These are phyloP conservation scores for Echiichthys vipera DNA, from an alignment of 2,797 vertebrate species.

Conservation along the genomic window DNA sequence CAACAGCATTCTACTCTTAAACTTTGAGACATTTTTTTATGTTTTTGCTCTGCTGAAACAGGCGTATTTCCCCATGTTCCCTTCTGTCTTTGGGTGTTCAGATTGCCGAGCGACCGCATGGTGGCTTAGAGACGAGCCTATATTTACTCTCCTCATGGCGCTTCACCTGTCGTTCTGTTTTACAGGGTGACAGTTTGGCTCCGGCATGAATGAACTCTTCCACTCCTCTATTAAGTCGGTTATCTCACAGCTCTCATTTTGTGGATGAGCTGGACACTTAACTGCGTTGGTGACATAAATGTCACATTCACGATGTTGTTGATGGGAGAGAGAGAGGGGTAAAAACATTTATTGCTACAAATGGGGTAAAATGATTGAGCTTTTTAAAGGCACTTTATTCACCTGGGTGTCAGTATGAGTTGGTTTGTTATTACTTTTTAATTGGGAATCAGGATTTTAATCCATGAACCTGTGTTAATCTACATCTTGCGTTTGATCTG, in stretches of 20 bases:
- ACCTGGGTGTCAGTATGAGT: not conserved
- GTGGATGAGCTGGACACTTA: constrained; percentile 15
- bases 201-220: constrained; percentile 67
- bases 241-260: constrained; percentile 44
- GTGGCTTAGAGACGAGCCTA: constrained; percentile 70
- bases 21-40: not conserved
- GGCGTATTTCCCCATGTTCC: constrained; percentile 14
- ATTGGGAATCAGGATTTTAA: constrained; percentile 6
- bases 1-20: too few relatives aligned
- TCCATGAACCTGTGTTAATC: constrained; percentile 17
- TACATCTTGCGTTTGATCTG: not conserved
- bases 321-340: not conserved
- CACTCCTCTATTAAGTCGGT: constrained; percentile 50
- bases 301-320: constrained; percentile 25
- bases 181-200: constrained; percentile 76
- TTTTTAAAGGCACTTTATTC: constrained; percentile 9
- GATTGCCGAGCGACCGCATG: constrained; percentile 53
- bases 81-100: constrained; percentile 13
- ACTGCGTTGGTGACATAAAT: constrained; percentile 25
- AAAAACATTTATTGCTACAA: constrained; percentile 16
- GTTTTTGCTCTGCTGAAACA: not conserved
- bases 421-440: constrained; percentile 10
- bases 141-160: constrained; percentile 77
- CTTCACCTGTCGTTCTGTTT: constrained; percentile 81
- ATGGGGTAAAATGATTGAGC: not conserved